Percentiles rank a stretch among this genome's conserved stretches.
Conservation (phyloP, 2,888 invertebrate species). For the Microctonus aethiopoides region DNA sequence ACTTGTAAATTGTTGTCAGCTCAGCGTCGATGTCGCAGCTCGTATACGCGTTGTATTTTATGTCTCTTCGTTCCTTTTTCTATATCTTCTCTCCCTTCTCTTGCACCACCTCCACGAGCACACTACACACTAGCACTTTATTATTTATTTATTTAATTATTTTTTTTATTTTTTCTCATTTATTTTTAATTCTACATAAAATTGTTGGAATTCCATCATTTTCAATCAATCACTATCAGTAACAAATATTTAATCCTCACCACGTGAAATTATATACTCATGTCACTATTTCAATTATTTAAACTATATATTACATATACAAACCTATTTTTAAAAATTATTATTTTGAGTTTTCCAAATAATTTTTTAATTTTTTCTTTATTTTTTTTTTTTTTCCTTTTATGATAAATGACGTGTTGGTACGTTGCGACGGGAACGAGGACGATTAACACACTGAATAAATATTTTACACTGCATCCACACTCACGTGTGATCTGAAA, state of each 20-base stretch:
- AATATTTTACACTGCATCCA: slow-evolving; percentile 11
- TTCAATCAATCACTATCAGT: slow-evolving; percentile 2
- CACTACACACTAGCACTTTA: slow-evolving; percentile 46
- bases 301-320: background rate
- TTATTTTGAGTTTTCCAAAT: background rate
- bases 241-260: slow-evolving; percentile 8
- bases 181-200: slow-evolving; percentile 6
- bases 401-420: background rate
- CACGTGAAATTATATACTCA: slow-evolving; percentile 7
- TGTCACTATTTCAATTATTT: background rate
- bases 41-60: background rate
- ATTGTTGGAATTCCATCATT: slow-evolving; percentile 16
- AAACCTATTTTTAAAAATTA: background rate
- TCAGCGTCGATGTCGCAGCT: background rate
- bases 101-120: slow-evolving; percentile 42
- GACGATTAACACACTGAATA: background rate
- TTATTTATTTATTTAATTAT: too few relatives aligned
- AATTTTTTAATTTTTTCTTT: background rate
- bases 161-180: slow-evolving; percentile 1
- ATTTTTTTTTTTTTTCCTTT: background rate
- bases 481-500: slow-evolving; percentile 24
- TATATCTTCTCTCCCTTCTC: slow-evolving; percentile 20
- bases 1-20: slow-evolving; percentile 15
- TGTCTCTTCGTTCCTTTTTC: slow-evolving; percentile 9
- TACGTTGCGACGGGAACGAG: slow-evolving; percentile 6